Base-by-base conservation (phyloP, 2,888 invertebrate species). In the Drosophila mulleri region DNA sequence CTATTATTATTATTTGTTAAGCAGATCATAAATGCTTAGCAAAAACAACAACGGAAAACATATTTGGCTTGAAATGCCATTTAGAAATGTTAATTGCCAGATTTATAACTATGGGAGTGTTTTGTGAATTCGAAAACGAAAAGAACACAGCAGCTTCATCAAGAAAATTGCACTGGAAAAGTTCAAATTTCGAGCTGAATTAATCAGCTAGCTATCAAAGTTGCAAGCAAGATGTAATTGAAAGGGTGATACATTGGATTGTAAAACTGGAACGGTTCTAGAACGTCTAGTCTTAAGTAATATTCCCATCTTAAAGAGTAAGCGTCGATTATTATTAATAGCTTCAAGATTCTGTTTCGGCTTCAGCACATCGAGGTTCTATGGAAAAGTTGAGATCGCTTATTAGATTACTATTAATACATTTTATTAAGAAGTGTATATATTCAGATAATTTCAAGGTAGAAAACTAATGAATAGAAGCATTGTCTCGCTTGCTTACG, bases 1-100 rank as follows among this genome's bases (percentile, higher is more conserved):
- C 32, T 50, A 50, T 50, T 67, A 69, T 75, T 86, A 84, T 84
- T 88, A 81, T 86, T 83, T 86, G 82, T 58, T 71, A 47, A 67
- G 63, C 72, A 82, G 80, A 84, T 87, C 88, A 87, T 82, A 82
- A 81, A 84, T 78, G 73, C 78, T 69, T 37, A 48, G 26, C 47
- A 3, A 18, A 48, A 58, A 39, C 58, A 47, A 26, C 39, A 54
- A 58, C 48, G 29, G 26, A 12, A 26, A 54, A 20, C 16, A 41
- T 41, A 29, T 75, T 80, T 71, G 57, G 52, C 29, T 69, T 53
- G 69, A 79, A 79, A 67, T 77, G 88, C 64, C 82, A 84, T 83
- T 83, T 79, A 84, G 71, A 87, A 88, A 88, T 88, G 88, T 80
- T 85, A 82, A 83, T 82, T 82, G 74, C 59, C 52, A 52, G 66